These are phyloP conservation scores for Gastrophryne carolinensis DNA, from an alignment of 2,797 vertebrate genomes.

Conservation along the genomic window DNA sequence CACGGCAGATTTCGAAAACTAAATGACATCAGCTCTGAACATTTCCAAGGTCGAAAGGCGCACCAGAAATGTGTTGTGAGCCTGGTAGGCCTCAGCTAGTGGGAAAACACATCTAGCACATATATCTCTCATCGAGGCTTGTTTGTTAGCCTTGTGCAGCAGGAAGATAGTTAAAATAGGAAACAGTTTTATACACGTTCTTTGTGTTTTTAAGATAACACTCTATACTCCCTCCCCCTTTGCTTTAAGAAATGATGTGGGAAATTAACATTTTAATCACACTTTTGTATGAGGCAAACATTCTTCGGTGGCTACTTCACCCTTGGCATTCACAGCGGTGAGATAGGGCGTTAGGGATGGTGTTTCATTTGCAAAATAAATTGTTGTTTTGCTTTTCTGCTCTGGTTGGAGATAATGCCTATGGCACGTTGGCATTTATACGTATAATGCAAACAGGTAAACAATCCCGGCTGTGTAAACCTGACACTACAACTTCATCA, in stretches of 20 bases:
- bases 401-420: constrained; percentile 48
- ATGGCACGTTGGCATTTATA: constrained; percentile 45
- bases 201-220: constrained; percentile 16
- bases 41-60: neutral
- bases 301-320: constrained; percentile 6
- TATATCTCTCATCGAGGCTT: neutral
- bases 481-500: constrained; percentile 36
- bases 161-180: neutral
- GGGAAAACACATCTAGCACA: neutral
- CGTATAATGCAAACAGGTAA: constrained; percentile 45
- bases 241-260: neutral
- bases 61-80: neutral
- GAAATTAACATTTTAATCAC: constrained; percentile 45
- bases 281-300: constrained; percentile 17
- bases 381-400: constrained; percentile 30
- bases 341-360: constrained; percentile 29
- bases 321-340: constrained; percentile 33
- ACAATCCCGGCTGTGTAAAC: constrained; percentile 45
- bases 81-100: neutral
- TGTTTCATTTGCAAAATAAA: constrained; percentile 49
- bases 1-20: neutral
- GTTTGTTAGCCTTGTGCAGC: neutral
- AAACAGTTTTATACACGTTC: neutral
- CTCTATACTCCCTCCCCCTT: neutral
- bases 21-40: neutral